Percentiles rank a stretch among this genome's conserved stretches.
Conservation (phyloP, 30 jellyfish, hydroid and myxozoan species). For the Calvadosia cruxmelitensis region DNA sequence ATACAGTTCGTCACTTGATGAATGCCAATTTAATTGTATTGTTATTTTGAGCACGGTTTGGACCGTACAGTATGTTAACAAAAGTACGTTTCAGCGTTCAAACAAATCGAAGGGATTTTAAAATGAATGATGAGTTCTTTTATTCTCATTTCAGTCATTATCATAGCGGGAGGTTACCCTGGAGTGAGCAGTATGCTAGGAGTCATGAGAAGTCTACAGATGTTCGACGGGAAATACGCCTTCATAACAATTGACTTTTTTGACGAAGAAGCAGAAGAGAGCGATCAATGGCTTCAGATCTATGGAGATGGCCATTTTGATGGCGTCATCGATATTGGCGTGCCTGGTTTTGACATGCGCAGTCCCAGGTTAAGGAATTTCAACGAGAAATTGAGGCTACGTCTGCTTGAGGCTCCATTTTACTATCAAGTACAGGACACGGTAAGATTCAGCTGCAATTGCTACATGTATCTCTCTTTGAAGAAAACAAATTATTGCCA, state of each 20-base stretch:
- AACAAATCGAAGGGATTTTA: too few relatives aligned
- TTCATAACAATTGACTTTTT: constrained; percentile 43
- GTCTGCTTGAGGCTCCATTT: constrained; percentile 28
- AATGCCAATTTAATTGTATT: too few relatives aligned
- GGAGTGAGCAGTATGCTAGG: constrained; percentile 20
- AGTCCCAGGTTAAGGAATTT: constrained; percentile 1
- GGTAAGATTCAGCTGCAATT: too few relatives aligned
- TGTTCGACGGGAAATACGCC: constrained; percentile 46
- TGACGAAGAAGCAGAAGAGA: constrained; percentile 25
- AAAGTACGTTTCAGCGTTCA: too few relatives aligned
- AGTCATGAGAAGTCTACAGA: constrained; percentile 15
- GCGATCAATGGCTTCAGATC: constrained; percentile 10
- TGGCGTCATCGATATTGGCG: constrained; percentile 16
- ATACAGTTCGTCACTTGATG: too few relatives aligned
- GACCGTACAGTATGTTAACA: too few relatives aligned
- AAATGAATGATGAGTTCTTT: too few relatives aligned
- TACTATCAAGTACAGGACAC: constrained; percentile 14
- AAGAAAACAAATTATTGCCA: too few relatives aligned
- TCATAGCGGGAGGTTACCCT: constrained; percentile 32
- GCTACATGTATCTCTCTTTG: too few relatives aligned
- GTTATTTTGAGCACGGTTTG: too few relatives aligned
- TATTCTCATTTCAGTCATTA: constrained; percentile 22
- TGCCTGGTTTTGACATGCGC: not conserved
- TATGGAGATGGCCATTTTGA: constrained; percentile 5
- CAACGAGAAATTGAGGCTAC: not conserved